Evolutionary conservation across 92 coral and sea anemone species (phyloP).

Genomic region (Porites cylindrica): DNA sequence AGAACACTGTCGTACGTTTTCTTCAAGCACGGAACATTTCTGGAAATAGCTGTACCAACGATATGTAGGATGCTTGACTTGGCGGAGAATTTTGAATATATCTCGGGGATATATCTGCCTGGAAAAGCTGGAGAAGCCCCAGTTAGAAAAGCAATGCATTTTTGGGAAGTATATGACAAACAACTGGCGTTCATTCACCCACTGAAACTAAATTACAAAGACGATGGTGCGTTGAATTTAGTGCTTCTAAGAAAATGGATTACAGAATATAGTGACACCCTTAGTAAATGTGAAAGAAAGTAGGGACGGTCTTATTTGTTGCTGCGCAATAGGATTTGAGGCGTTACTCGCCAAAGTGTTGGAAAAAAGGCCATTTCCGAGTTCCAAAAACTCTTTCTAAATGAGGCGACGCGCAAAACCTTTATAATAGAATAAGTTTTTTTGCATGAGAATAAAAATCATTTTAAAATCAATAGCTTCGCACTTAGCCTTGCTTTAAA

Average conservation of each 20-base stretch:
- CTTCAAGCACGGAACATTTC: slow-evolving; percentile 82
- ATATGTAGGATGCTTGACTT: slow-evolving; percentile 82
- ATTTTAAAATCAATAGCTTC: no score
- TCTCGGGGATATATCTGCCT: slow-evolving; percentile 90
- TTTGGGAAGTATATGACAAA: slow-evolving; percentile 84
- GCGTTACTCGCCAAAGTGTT: no score
- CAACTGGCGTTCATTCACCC: slow-evolving; percentile 80
- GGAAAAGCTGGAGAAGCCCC: slow-evolving; percentile 80
- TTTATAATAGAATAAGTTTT: no score
- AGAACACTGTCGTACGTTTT: slow-evolving; percentile 75
- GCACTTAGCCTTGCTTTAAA: no score
- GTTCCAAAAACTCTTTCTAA: no score
- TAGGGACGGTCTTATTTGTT: not conserved
- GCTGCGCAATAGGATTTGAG: no score
- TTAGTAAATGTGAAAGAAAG: slow-evolving; percentile 56
- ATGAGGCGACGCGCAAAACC: no score
- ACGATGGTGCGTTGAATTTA: slow-evolving; percentile 64
- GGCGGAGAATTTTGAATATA: slow-evolving; percentile 67
- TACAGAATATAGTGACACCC: slow-evolving; percentile 58
- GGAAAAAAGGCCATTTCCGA: no score
- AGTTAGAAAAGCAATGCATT: slow-evolving; percentile 72
- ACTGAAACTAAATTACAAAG: slow-evolving; percentile 73
- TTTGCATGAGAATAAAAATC: no score
- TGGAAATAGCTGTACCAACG: slow-evolving; percentile 93
- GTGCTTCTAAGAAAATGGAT: slow-evolving; percentile 67